Evolutionary conservation across 2,113 vertebrate genomes (phyloP).

Genomic region (Spea multiplicata): DNA sequence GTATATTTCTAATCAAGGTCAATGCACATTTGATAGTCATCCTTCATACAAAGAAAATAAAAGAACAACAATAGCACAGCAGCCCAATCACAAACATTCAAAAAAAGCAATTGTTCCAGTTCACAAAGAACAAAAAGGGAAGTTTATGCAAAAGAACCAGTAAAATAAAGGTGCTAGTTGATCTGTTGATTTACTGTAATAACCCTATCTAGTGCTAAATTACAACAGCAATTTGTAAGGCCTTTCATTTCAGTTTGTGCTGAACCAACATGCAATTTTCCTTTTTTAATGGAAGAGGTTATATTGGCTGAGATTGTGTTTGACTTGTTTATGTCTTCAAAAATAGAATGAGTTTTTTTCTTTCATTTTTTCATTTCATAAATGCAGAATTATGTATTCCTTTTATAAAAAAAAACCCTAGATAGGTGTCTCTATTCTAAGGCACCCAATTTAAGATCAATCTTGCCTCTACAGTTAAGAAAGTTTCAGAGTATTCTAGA

Average conservation of each 20-base stretch:
- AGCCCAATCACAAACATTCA: neutral
- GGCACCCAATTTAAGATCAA: too few species aligned
- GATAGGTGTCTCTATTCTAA: too few species aligned
- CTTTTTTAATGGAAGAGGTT: conserved; percentile 4
- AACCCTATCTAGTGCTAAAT: conserved; percentile 14
- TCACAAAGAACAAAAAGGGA: neutral
- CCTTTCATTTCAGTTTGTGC: conserved; percentile 10
- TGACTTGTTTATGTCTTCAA: conserved; percentile 9
- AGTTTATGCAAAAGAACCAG: conserved; percentile 2
- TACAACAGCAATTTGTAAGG: conserved; percentile 12
- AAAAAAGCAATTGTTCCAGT: neutral
- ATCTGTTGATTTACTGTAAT: conserved; percentile 9
- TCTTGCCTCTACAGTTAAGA: too few species aligned
- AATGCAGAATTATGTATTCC: neutral
- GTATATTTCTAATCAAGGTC: too few species aligned
- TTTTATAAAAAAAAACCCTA: too few species aligned
- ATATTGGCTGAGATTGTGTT: neutral
- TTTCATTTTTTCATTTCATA: neutral
- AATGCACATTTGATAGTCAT: too few species aligned
- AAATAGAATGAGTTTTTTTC: conserved; percentile 18
- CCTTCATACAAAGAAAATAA: neutral
- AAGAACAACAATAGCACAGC: neutral
- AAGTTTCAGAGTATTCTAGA: too few species aligned
- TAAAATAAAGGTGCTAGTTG: conserved; percentile 1
- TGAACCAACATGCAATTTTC: conserved; percentile 19